Base-by-base conservation (phyloP, 2,888 invertebrate species). In the Megalurothrips usitatus region DNA sequence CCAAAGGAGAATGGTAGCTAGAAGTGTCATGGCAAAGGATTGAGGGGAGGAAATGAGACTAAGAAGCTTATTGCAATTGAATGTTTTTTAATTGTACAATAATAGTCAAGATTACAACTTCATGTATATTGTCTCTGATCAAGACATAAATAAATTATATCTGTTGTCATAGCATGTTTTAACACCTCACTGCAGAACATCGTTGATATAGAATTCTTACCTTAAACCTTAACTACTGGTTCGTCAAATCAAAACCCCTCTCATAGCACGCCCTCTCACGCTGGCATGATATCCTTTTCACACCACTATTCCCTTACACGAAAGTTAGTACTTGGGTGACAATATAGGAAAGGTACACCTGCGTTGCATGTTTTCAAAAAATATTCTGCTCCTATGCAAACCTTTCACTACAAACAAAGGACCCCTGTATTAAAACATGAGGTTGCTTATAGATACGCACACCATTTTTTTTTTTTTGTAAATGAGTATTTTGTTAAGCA, bases 401-500 rank as follows among this genome's bases (percentile, higher is more conserved):
- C 34, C 34, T 43, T 43, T 43, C 14, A 6, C 58, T 14, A 58
- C 14, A 14, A 6, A 58, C 58, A 58, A 19, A 58, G 58, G 58
- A 43, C 34, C 34, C 3, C 34, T 43, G 34, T 43, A 4, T 6
- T 4, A 43, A 43, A 43, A 43, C 34, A 43, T 43, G 6, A 43
- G 34, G 34, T 6, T 43, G 6, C 34, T 52, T 52, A 12, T 8
- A 19, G 14, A 17, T 19, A 19, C 52, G 10, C 19, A 17, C 52
- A 52, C 14, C 52, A 52, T 8, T 14, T 8, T 17, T 58, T 6
- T 17, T 6, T 52, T 1, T 17, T 52, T 12, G 3, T 14, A 58
- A 75, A 75, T 26, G 68, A 68, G 68, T 75, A 26, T 75, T 11
- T 75, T 75, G 26, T 75, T 12, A 75, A 26, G 68, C 68, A 23